Base-by-base conservation (phyloP, 2,113 vertebrate genomes). In the Canis aureus region DNA sequence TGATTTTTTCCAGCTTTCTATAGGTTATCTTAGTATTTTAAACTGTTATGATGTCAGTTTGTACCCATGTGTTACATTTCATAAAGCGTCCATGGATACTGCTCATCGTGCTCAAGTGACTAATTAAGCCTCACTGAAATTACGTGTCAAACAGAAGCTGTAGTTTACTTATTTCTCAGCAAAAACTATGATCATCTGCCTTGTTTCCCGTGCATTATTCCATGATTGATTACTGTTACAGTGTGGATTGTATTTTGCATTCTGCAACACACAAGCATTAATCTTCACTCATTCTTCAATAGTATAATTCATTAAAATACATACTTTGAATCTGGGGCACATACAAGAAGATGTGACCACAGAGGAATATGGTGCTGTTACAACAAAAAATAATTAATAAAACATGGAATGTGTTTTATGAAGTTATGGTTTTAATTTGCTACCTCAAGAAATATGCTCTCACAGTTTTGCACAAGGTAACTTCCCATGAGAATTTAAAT, bases 381-480 rank as follows among this genome's bases (percentile, higher is more conserved):
- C 1, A 59, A 96, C 87, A 94, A 97, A 93, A 95, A 32, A 57
- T 89, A 97, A 98, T 95, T 98, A 96, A 98, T 97, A 97, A 97
- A 96, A 98, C 49, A 92, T 76, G 95, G 97, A 97, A 93, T 85
- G 51, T 93, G 82, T 94, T 95, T 97, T 93, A 90, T 76, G 62
- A 98, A 97, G 96, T 91, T 97, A 96, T 69, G 79, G 91, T 94
- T 97, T 97, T 95, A 94, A 98, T 97, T 95, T 98, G 80, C 78
- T 94, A 90, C 53, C 62, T 93, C 88, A 96, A 97, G 81, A 98
- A 96, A 62, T 87, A 97, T 4, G 91, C 95, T 95, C 83, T 80
- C 79, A 60, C 29, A 89, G 49, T 53, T 96, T 27, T 81, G 87
- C 32, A 32, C 73, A 91, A 96, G 97, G 96, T 73, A 97, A 84